A percentile compares a stretch with the other conserved stretches of the same genome.
Evolutionary conservation across 2,113 vertebrate genomes (phyloP).

Genomic region (Sterrhoptilus dennistouni): DNA sequence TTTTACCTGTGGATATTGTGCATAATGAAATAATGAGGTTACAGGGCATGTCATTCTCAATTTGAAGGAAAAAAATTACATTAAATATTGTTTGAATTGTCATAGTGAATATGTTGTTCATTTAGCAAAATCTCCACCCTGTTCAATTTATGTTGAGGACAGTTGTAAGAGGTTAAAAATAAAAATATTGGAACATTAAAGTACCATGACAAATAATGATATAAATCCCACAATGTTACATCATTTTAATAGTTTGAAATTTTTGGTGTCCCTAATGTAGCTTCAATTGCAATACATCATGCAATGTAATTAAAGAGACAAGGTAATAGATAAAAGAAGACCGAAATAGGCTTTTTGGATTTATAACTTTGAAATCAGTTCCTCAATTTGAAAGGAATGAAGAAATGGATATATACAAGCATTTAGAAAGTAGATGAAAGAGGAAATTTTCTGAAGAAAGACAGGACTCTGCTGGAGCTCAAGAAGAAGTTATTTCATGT

Average conservation of each 20-base stretch:
- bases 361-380: slow-evolving; percentile 36
- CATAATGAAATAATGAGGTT: not conserved
- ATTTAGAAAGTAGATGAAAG: not conserved
- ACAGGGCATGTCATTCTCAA: not conserved
- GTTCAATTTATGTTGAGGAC: not conserved
- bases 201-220: not conserved
- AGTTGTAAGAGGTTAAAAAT: not conserved
- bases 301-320: not conserved
- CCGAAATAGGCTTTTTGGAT: not conserved
- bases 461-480: not conserved
- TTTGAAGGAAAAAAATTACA: not conserved
- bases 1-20: not conserved
- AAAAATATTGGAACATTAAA: not conserved
- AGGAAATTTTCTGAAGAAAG: not conserved
- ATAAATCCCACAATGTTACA: not conserved
- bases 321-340: slow-evolving; percentile 20
- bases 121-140: not conserved
- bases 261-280: not conserved
- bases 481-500: not conserved
- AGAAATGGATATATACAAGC: not conserved
- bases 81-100: not conserved
- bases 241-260: not conserved
- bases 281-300: slow-evolving; percentile 3
- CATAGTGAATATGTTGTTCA: not conserved
- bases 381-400: not conserved